These are phyloP conservation scores for Calosoma granatense DNA, from an alignment of 1,140 invertebrate genomes.

Conservation along the genomic window DNA sequence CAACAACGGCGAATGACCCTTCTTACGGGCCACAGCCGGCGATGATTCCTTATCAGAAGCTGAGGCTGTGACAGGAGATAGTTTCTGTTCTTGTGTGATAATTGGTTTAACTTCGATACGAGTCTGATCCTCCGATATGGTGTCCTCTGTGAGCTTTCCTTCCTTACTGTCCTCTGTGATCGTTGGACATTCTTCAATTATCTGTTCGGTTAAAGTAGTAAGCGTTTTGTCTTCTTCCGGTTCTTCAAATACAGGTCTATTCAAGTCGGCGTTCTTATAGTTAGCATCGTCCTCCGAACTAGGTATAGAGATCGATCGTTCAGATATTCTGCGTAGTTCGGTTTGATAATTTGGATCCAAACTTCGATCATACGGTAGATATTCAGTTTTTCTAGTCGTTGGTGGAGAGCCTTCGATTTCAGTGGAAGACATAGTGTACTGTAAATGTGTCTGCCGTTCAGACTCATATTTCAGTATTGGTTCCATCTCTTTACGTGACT, in stretches of 20 bases:
- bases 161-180: constrained; percentile 16
- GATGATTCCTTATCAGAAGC: constrained; percentile 32
- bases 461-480: constrained; percentile 57
- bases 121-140: background rate
- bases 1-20: constrained; percentile 63
- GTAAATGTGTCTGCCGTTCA: constrained; percentile 53
- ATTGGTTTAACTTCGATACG: background rate
- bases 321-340: constrained; percentile 53
- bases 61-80: background rate
- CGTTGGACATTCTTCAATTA: constrained; percentile 24
- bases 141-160: background rate
- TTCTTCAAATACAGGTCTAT: constrained; percentile 29
- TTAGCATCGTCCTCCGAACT: constrained; percentile 54
- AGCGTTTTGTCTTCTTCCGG: constrained; percentile 20
- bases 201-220: constrained; percentile 36
- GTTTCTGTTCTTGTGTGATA: background rate
- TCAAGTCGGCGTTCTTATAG: constrained; percentile 27
- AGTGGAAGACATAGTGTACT: constrained; percentile 61
- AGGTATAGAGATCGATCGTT: constrained; percentile 57
- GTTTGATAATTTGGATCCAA: constrained; percentile 47
- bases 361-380: constrained; percentile 42
- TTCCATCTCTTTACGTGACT: constrained; percentile 58
- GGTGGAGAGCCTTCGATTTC: constrained; percentile 61
- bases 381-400: constrained; percentile 49
- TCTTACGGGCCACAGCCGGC: constrained; percentile 46